phyloP scores from a whole-genome alignment of 2,113 vertebrate genomes.

The Indri indri region DNA sequence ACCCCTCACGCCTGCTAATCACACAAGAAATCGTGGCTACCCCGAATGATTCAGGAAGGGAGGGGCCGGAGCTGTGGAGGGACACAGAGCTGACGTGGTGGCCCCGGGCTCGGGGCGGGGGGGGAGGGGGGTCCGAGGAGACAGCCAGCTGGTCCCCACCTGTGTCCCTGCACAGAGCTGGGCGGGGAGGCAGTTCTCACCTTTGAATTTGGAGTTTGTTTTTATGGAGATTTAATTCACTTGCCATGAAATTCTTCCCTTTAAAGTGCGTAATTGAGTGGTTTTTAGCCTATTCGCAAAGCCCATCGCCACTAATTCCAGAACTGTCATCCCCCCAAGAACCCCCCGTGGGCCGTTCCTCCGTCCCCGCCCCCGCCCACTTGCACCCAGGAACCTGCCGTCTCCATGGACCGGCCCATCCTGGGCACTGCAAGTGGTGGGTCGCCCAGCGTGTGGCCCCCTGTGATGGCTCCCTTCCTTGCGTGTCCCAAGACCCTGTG shows the following conservation, averaged over 20 bases:
- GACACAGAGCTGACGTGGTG: not conserved
- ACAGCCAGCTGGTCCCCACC: not conserved
- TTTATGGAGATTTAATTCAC: not conserved
- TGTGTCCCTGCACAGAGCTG: too few species aligned
- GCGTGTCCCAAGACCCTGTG: not conserved
- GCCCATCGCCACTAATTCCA: not conserved
- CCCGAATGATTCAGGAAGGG: not conserved
- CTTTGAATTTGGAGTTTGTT: not conserved
- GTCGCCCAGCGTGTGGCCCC: accelerated
- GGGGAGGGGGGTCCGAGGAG: too few species aligned
- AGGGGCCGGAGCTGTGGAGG: not conserved
- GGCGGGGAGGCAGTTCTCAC: not conserved
- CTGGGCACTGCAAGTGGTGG: not conserved
- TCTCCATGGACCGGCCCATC: not conserved
- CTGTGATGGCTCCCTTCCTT: not conserved
- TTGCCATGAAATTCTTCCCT: not conserved
- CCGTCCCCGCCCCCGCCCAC: accelerated
- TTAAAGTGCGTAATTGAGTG: not conserved
- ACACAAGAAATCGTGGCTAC: not conserved
- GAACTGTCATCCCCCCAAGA: not conserved
- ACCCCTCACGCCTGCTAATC: not conserved
- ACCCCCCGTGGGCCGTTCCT: too few species aligned
- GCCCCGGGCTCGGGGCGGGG: too few species aligned
- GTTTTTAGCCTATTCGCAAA: accelerated
- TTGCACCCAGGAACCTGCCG: accelerated